Percentiles rank a stretch among this genome's conserved stretches.
Evolutionary conservation across 2,797 vertebrate genomes (phyloP).

Genomic region (Phoeniculus purpureus): DNA sequence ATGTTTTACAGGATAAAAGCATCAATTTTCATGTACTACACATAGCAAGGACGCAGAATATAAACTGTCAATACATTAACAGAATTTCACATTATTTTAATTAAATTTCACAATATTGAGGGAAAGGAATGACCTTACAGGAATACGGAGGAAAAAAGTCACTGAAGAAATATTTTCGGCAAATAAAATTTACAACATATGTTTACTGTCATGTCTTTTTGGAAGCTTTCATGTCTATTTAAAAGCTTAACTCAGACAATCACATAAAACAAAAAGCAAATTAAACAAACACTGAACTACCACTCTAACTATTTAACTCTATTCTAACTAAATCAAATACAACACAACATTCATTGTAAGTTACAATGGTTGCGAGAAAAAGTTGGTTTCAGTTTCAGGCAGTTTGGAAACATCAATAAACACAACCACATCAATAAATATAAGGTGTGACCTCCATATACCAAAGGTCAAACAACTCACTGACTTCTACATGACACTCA

Average conservation of each 20-base stretch:
- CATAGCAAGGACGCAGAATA: background rate
- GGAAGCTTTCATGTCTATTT: background rate
- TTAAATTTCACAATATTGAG: background rate
- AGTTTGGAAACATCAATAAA: background rate
- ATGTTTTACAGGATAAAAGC: background rate
- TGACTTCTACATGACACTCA: background rate
- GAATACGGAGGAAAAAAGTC: background rate
- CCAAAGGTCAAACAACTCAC: background rate
- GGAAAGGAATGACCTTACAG: background rate
- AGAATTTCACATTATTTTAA: background rate
- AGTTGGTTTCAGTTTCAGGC: background rate
- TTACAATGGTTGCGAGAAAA: background rate
- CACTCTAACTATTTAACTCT: background rate
- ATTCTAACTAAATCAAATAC: background rate
- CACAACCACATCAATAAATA: background rate
- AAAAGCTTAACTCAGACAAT: background rate
- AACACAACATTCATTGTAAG: background rate
- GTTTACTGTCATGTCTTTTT: background rate
- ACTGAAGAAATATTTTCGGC: background rate
- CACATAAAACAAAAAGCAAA: background rate
- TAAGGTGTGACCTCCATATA: background rate
- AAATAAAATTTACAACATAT: accelerated
- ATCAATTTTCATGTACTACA: background rate
- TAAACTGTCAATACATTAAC: background rate
- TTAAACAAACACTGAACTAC: background rate